A percentile compares a stretch with the other conserved stretches of the same genome.
phyloP scores from a whole-genome alignment of 2,113 vertebrate species.

The Rhabdomys dilectus region DNA sequence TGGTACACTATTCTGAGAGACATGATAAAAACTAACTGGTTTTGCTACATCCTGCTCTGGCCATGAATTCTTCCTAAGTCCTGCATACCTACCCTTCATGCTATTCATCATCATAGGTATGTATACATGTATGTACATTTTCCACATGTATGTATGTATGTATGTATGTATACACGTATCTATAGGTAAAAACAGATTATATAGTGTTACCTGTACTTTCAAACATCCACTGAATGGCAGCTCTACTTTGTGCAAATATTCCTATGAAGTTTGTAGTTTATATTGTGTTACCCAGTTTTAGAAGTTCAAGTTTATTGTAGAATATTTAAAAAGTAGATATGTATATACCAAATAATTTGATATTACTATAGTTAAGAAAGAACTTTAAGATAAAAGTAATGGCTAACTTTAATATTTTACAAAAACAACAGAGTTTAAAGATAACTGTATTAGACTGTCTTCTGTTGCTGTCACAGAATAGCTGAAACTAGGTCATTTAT shows the following conservation, averaged over 20 bases:
- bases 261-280: background rate
- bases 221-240: background rate
- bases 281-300: background rate
- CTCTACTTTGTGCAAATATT: background rate
- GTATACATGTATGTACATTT: too few species aligned
- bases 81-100: background rate
- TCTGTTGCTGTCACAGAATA: background rate
- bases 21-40: background rate
- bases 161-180: background rate
- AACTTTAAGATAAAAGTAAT: background rate
- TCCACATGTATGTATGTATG: background rate
- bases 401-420: background rate
- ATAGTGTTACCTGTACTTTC: background rate
- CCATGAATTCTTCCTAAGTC: background rate
- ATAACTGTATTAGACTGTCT: background rate
- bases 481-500: background rate
- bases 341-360: background rate
- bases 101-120: background rate
- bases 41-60: background rate
- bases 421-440: background rate
- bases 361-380: background rate
- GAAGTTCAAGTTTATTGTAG: background rate
- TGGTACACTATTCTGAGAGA: background rate
- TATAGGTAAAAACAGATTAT: background rate
- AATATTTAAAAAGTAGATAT: background rate